Percentiles rank a stretch among this genome's conserved stretches.
Conservation (phyloP, 2,113 vertebrate species). For the Cavia aperea region DNA sequence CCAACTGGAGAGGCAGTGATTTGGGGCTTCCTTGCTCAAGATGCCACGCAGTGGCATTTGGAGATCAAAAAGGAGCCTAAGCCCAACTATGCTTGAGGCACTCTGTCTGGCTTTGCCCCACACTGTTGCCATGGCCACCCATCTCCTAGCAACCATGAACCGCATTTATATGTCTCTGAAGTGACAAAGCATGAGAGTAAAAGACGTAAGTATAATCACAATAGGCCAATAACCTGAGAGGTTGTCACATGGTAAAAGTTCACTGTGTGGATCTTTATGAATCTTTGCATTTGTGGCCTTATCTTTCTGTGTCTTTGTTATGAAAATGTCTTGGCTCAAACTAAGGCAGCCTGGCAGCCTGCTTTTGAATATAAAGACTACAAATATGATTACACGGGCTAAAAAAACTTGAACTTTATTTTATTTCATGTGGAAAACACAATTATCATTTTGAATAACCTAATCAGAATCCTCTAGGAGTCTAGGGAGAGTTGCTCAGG, state of each 20-base stretch:
- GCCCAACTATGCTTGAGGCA: conserved; percentile 32
- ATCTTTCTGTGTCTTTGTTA: neutral
- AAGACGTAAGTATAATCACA: conserved; percentile 36
- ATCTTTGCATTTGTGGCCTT: neutral
- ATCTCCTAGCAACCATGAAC: conserved; percentile 70
- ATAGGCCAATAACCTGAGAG: conserved; percentile 30
- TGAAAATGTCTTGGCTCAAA: conserved; percentile 36
- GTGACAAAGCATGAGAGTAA: conserved; percentile 41
- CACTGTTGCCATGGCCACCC: conserved; percentile 69
- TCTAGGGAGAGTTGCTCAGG: neutral
- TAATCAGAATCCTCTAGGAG: conserved; percentile 1
- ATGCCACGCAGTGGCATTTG: conserved; percentile 37
- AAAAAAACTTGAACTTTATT: conserved; percentile 24
- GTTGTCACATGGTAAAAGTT: neutral
- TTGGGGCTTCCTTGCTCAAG: conserved; percentile 9
- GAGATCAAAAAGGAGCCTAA: conserved; percentile 58
- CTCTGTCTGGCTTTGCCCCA: conserved; percentile 59
- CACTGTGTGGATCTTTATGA: neutral
- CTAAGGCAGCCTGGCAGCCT: neutral
- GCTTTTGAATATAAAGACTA: neutral
- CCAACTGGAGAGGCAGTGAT: conserved; percentile 35
- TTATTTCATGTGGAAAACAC: conserved; percentile 4
- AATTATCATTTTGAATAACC: conserved; percentile 16
- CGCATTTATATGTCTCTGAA: conserved; percentile 50
- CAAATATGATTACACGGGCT: neutral